These are phyloP conservation scores for Sturnira hondurensis DNA, from an alignment of 2,113 vertebrate species.

Conservation along the genomic window DNA sequence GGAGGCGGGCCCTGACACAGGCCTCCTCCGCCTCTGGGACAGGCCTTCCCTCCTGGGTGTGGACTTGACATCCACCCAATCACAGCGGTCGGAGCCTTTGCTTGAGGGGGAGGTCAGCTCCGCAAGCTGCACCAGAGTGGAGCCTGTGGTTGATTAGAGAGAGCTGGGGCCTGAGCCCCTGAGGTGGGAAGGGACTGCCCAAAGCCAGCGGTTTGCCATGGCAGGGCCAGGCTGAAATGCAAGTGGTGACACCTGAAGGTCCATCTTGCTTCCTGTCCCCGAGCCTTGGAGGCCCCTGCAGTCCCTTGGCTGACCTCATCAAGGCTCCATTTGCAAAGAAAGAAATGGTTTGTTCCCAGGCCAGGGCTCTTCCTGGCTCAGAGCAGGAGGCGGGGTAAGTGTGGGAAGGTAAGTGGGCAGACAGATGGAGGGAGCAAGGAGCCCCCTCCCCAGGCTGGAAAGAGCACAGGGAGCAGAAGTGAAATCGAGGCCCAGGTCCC, in stretches of 20 bases:
- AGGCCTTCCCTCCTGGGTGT: neutral
- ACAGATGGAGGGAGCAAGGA: neutral
- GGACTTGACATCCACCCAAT: neutral
- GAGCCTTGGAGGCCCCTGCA: neutral
- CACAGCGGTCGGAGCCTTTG: neutral
- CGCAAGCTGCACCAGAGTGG: neutral
- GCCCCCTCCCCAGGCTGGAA: neutral
- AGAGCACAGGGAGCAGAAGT: neutral
- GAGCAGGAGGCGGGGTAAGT: too few relatives aligned
- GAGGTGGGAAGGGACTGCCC: neutral
- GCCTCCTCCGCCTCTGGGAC: neutral
- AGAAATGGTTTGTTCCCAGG: neutral
- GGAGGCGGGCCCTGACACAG: neutral
- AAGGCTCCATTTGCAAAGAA: neutral
- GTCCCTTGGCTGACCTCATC: accelerated
- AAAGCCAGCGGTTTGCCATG: neutral
- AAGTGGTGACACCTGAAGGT: neutral
- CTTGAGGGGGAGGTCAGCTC: neutral
- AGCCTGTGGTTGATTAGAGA: neutral
- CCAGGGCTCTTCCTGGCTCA: neutral
- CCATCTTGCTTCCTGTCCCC: neutral
- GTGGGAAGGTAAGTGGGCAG: neutral
- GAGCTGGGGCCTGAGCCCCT: neutral
- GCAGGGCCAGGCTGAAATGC: neutral
- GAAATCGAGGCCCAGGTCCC: neutral